Percentiles rank a stretch among this genome's conserved stretches.
phyloP scores from a whole-genome alignment of 2,113 vertebrate species.

The Pterocles orientalis region DNA sequence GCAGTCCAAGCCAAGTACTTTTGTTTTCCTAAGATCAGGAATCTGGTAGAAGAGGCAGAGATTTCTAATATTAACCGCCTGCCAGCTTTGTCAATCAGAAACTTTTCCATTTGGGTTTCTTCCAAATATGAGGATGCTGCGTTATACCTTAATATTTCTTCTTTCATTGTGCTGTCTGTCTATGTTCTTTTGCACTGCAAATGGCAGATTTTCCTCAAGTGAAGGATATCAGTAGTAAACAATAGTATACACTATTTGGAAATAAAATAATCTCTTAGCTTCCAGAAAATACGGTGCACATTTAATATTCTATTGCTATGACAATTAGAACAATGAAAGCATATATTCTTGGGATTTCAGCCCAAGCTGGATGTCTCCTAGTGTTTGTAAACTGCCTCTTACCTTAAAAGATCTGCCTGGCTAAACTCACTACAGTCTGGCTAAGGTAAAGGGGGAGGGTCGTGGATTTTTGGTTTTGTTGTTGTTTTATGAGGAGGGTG shows the following conservation, averaged over 20 bases:
- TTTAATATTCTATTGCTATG: not conserved
- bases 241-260: not conserved
- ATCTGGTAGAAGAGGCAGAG: not conserved
- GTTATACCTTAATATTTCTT: not conserved
- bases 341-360: not conserved
- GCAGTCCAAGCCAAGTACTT: not conserved
- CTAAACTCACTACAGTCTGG: not conserved
- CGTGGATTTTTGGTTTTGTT: not conserved
- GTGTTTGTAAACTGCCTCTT: not conserved
- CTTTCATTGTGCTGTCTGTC: not conserved
- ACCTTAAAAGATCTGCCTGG: not conserved
- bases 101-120: not conserved
- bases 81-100: not conserved
- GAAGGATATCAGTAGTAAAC: not conserved
- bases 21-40: not conserved
- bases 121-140: not conserved
- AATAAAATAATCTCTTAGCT: not conserved
- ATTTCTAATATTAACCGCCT: not conserved
- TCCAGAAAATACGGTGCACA: not conserved
- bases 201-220: not conserved
- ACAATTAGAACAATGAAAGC: not conserved
- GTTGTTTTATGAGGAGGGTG: fast-evolving
- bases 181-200: not conserved
- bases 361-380: not conserved
- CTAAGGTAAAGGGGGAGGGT: not conserved